These are phyloP conservation scores for Drosophila histrio DNA, from an alignment of 2,888 invertebrate genomes.

Conservation along the genomic window DNA sequence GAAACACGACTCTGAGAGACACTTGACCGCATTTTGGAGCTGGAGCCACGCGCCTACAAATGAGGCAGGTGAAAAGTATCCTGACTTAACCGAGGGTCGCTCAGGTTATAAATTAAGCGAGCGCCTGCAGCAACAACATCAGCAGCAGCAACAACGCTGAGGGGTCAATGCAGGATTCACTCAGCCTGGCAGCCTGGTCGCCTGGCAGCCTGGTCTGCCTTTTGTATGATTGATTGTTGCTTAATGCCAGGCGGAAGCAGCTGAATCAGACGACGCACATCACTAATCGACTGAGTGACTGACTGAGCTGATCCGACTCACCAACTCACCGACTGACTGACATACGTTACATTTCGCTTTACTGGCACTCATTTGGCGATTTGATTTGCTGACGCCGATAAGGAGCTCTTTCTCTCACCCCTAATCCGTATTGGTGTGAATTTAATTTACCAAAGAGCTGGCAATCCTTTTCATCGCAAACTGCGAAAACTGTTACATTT, in stretches of 20 bases:
- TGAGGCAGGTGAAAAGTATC: conserved; percentile 65
- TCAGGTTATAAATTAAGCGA: conserved; percentile 75
- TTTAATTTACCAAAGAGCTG: conserved; percentile 77
- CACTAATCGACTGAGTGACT: conserved; percentile 38
- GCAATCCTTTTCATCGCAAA: conserved; percentile 57
- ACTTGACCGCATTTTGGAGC: conserved; percentile 78
- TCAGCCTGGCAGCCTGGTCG: conserved; percentile 14
- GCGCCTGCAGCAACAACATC: conserved; percentile 53
- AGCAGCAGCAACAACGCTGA: conserved; percentile 6
- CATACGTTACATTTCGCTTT: conserved; percentile 46
- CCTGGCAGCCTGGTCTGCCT: conserved; percentile 7
- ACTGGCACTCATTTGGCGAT: conserved; percentile 65
- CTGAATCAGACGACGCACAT: conserved; percentile 51
- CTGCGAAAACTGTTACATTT: conserved; percentile 56
- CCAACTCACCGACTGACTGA: conserved; percentile 31
- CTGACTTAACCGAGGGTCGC: conserved; percentile 67
- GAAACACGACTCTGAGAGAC: conserved; percentile 32
- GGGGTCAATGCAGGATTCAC: conserved; percentile 62
- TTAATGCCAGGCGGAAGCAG: conserved; percentile 74
- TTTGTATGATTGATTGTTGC: conserved; percentile 76
- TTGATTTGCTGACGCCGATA: conserved; percentile 63
- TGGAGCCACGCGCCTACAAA: conserved; percentile 70
- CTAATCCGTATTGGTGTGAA: conserved; percentile 73
- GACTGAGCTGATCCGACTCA: conserved; percentile 26
- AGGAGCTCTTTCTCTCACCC: conserved; percentile 45